These are phyloP conservation scores for Saguinus imperator DNA, from an alignment of 2,113 vertebrate species.

Conservation along the genomic window DNA sequence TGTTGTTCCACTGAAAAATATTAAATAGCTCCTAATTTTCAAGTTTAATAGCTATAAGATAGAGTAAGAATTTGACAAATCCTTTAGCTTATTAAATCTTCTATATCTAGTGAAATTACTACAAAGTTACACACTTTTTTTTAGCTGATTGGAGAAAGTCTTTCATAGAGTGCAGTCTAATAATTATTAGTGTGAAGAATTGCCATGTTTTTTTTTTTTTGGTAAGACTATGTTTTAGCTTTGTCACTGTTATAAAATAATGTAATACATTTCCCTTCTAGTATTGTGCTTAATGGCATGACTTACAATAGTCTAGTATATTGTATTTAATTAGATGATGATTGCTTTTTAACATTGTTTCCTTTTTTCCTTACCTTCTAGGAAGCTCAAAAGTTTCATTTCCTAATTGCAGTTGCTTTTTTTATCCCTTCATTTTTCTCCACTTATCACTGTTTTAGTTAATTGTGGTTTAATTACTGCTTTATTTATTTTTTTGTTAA, in stretches of 20 bases:
- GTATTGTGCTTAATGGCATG: background rate
- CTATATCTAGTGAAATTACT: background rate
- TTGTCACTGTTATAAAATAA: constrained; percentile 2
- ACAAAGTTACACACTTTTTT: background rate
- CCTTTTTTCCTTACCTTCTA: background rate
- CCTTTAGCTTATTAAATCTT: background rate
- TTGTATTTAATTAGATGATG: constrained; percentile 34
- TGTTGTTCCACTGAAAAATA: background rate
- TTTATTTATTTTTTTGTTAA: constrained; percentile 11
- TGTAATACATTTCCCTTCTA: background rate
- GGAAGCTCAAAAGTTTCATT: background rate
- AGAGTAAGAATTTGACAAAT: background rate
- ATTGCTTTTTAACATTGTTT: background rate
- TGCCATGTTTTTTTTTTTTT: background rate
- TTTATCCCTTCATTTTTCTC: background rate
- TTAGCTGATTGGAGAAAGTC: background rate
- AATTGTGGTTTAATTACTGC: background rate
- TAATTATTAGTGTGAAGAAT: background rate
- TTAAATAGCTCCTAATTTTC: background rate
- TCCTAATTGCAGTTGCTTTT: constrained; percentile 7
- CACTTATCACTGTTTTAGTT: constrained; percentile 2
- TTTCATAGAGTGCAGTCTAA: background rate
- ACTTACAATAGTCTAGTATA: background rate
- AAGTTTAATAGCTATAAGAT: background rate
- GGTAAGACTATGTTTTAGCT: background rate